Evolutionary conservation across 2,113 vertebrate genomes (phyloP).

Genomic region (Paramisgurnus dabryanus): DNA sequence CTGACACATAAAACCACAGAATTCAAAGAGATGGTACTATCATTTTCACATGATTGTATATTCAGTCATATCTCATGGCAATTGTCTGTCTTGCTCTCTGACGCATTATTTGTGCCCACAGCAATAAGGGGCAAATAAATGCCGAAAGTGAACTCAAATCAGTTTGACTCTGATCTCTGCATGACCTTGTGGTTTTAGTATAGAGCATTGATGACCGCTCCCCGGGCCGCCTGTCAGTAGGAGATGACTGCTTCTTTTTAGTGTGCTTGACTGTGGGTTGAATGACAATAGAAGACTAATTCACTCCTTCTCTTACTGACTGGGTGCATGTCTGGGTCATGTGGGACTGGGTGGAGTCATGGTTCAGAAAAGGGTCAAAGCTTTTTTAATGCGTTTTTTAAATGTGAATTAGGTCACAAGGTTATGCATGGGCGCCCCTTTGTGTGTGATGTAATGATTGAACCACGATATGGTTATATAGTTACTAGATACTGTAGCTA

Average conservation of each 20-base stretch:
- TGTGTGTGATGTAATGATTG: conserved; percentile 26
- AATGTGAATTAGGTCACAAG: conserved; percentile 30
- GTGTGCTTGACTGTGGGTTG: conserved; percentile 34
- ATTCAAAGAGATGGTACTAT: no score
- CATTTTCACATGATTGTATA: no score
- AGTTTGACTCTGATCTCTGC: conserved; percentile 14
- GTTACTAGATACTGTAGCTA: conserved; percentile 33
- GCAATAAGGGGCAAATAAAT: conserved; percentile 5
- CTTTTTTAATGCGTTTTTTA: conserved; percentile 29
- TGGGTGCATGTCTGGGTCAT: conserved; percentile 75
- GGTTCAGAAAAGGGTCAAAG: conserved; percentile 39
- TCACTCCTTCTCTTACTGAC: conserved; percentile 69
- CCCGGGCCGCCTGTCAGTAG: conserved; percentile 39
- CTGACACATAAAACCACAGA: no score
- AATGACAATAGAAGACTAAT: conserved; percentile 57
- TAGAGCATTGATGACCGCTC: conserved; percentile 15
- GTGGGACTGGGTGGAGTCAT: conserved; percentile 61
- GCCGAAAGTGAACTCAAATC: conserved; percentile 38
- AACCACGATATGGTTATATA: conserved; percentile 23
- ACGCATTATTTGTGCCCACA: not conserved
- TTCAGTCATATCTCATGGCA: not conserved
- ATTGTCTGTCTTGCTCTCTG: not conserved
- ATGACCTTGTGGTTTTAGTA: conserved; percentile 32
- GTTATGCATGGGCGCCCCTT: conserved; percentile 1
- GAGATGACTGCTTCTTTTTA: conserved; percentile 29